A percentile compares a stretch with the other conserved stretches of the same genome.
phyloP scores from a whole-genome alignment of 2,888 invertebrate genomes.

The Thelaira solivaga region DNA sequence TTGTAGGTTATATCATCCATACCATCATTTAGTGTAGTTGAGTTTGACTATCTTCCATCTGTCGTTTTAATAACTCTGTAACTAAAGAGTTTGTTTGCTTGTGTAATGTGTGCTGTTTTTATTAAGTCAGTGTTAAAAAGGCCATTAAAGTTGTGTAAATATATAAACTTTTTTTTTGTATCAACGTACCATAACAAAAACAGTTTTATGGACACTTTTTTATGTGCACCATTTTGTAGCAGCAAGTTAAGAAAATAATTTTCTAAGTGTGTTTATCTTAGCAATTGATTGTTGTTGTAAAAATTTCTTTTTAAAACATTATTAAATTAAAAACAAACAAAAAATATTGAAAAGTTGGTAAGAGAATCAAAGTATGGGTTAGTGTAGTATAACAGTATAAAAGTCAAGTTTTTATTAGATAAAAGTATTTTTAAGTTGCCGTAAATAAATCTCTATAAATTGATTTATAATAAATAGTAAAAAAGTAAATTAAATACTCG shows the following conservation, averaged over 20 bases:
- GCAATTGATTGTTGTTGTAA: neutral
- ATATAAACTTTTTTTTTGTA: too few relatives aligned
- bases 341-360: too few relatives aligned
- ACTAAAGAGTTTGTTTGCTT: neutral
- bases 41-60: neutral
- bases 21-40: constrained; percentile 24
- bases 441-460: too few relatives aligned
- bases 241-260: neutral
- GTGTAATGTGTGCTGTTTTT: constrained; percentile 7
- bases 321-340: too few relatives aligned
- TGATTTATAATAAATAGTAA: too few relatives aligned
- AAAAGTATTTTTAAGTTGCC: too few relatives aligned
- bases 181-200: too few relatives aligned
- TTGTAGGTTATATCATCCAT: too few relatives aligned
- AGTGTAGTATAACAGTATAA: too few relatives aligned
- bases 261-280: neutral
- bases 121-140: constrained; percentile 33
- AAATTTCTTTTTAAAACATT: neutral
- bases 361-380: too few relatives aligned
- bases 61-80: neutral
- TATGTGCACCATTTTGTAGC: neutral
- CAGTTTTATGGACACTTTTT: neutral
- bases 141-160: constrained; percentile 13
- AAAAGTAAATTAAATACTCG: too few relatives aligned
- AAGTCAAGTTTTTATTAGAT: too few relatives aligned